These are phyloP conservation scores for Pogonus chalceus DNA, from an alignment of 1,140 invertebrate species.

Conservation along the genomic window DNA sequence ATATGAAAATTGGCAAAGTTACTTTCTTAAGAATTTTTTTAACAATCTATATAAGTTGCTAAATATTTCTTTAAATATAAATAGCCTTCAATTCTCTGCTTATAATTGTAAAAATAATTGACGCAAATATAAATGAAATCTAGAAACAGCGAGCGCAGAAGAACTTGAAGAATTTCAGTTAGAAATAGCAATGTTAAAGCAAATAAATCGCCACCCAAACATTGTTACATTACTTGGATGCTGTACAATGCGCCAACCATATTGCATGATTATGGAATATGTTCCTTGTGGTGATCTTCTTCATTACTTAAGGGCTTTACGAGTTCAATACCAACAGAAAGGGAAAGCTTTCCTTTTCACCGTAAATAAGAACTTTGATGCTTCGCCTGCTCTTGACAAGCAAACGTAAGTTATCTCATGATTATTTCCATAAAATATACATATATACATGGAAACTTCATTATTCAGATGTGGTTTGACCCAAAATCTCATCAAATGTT, in stretches of 20 bases:
- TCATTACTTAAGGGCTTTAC: conserved; percentile 27
- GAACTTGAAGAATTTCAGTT: conserved; percentile 55
- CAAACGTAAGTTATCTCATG: conserved; percentile 14
- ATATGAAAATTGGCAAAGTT: too few relatives aligned
- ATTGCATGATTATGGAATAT: conserved; percentile 69
- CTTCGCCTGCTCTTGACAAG: conserved; percentile 7
- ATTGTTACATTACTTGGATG: conserved; percentile 70
- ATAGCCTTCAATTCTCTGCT: too few relatives aligned
- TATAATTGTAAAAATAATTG: too few relatives aligned
- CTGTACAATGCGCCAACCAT: conserved; percentile 56
- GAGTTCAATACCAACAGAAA: conserved; percentile 25
- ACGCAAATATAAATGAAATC: too few relatives aligned
- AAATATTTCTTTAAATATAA: too few relatives aligned
- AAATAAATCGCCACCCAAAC: conserved; percentile 64
- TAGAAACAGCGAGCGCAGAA: conserved; percentile 43
- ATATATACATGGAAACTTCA: too few relatives aligned
- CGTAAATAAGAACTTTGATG: conserved; percentile 3
- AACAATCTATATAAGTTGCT: too few relatives aligned
- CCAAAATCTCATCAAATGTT: neutral
- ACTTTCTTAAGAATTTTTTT: too few relatives aligned
- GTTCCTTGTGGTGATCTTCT: conserved; percentile 69
- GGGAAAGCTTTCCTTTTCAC: conserved; percentile 14
- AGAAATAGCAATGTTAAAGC: conserved; percentile 73
- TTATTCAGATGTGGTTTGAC: too few relatives aligned
- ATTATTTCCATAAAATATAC: neutral